Conservation (phyloP, 2,888 invertebrate species). For the Microdon myrmicae region DNA sequence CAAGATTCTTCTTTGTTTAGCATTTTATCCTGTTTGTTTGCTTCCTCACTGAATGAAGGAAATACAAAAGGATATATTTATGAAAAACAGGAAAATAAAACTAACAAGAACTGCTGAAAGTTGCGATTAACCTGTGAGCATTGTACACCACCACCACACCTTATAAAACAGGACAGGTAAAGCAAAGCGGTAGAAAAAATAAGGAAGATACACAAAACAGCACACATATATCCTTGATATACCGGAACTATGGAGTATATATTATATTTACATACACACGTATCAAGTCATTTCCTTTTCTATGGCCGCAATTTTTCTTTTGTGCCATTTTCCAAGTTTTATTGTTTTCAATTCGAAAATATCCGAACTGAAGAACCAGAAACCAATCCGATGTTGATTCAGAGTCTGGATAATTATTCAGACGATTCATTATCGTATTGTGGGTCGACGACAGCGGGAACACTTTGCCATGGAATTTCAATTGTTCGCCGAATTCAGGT, state of each 20-base stretch:
- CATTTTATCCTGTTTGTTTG: constrained; percentile 34
- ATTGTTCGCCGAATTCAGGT: constrained; percentile 26
- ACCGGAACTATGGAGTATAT: too few species aligned
- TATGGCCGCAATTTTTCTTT: constrained; percentile 6
- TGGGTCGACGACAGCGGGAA: constrained; percentile 1
- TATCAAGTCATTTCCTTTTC: too few species aligned
- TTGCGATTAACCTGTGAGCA: constrained; percentile 41
- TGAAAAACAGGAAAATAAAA: constrained; percentile 1
- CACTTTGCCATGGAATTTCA: not conserved
- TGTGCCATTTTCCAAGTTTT: constrained; percentile 7
- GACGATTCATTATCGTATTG: constrained; percentile 34
- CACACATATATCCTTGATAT: too few species aligned
- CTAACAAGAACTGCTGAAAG: constrained; percentile 6
- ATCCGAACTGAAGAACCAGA: constrained; percentile 17
- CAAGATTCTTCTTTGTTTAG: constrained; percentile 14
- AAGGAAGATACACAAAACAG: too few species aligned
- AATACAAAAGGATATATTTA: too few species aligned
- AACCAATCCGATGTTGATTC: constrained; percentile 43
- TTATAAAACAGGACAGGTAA: constrained; percentile 5
- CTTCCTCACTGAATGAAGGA: constrained; percentile 19
- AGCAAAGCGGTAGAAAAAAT: too few species aligned
- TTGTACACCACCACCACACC: constrained; percentile 17
- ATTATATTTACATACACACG: too few species aligned
- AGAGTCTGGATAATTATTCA: constrained; percentile 40
- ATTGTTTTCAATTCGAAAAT: constrained; percentile 31